phyloP scores from a whole-genome alignment of 2,888 invertebrate genomes.

The Siphonodentalium dalli region DNA sequence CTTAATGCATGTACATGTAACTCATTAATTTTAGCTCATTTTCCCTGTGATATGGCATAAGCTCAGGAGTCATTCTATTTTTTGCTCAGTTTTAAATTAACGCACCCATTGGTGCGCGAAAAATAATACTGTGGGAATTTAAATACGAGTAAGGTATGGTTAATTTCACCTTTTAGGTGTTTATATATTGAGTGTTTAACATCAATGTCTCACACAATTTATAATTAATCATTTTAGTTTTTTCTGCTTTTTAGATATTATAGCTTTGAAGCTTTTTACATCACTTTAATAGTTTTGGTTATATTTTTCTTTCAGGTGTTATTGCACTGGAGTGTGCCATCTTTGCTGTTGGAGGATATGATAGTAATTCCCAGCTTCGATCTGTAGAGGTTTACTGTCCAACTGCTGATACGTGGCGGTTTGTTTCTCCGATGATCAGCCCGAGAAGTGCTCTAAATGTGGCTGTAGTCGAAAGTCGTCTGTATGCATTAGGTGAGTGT shows the following conservation, averaged over 20 bases:
- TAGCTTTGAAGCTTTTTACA: neutral
- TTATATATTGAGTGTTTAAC: neutral
- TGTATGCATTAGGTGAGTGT: slow-evolving; percentile 83
- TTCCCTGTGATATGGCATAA: no score
- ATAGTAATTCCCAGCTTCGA: slow-evolving; percentile 81
- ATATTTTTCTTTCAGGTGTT: slow-evolving; percentile 69
- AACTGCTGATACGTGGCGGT: slow-evolving; percentile 81
- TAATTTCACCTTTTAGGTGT: neutral
- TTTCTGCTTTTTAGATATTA: no score
- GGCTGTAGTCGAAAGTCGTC: slow-evolving; percentile 83
- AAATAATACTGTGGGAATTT: no score
- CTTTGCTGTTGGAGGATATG: slow-evolving; percentile 95
- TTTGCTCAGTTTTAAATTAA: no score
- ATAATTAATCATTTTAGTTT: no score
- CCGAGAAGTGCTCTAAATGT: slow-evolving; percentile 88
- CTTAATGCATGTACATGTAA: no score
- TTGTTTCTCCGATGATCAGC: slow-evolving; percentile 77
- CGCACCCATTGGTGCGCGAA: no score
- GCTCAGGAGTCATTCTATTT: no score
- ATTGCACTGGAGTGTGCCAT: slow-evolving; percentile 84
- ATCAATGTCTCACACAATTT: no score
- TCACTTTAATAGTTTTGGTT: neutral
- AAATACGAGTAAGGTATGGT: no score
- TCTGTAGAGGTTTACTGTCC: slow-evolving; percentile 89
- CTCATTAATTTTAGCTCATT: no score